Percentiles rank a stretch among this genome's conserved stretches.
phyloP scores from a whole-genome alignment of 1,140 invertebrate genomes.

The Drosophila nigromelanica region DNA sequence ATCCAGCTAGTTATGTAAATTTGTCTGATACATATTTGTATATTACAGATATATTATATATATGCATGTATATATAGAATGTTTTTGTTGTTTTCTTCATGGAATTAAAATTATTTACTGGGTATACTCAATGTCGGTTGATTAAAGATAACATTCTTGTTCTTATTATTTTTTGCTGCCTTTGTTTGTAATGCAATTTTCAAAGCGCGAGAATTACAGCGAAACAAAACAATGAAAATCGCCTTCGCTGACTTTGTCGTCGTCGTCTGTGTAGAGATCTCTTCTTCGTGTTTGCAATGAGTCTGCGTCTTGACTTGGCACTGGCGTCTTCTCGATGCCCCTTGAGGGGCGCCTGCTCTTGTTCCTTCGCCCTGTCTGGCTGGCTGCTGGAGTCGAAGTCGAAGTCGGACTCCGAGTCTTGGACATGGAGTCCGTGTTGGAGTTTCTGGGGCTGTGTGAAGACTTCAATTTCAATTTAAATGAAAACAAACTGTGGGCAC shows the following conservation, averaged over 20 bases:
- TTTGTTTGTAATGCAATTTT: constrained; percentile 82
- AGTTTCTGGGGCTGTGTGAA: constrained; percentile 29
- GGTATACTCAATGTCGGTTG: constrained; percentile 23
- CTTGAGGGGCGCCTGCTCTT: constrained; percentile 28
- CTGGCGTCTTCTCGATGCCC: constrained; percentile 49
- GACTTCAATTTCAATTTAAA: constrained; percentile 82
- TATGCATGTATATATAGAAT: no score
- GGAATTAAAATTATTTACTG: background rate
- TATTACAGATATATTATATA: no score
- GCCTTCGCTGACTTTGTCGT: constrained; percentile 40
- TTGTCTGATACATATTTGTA: no score
- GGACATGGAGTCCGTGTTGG: constrained; percentile 10
- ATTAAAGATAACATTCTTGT: background rate
- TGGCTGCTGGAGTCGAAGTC: constrained; percentile 11
- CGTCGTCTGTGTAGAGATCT: constrained; percentile 12
- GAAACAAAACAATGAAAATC: constrained; percentile 77
- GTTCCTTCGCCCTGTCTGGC: constrained; percentile 1
- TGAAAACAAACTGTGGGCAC: constrained; percentile 80
- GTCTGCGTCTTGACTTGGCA: constrained; percentile 61
- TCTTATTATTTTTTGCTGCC: constrained; percentile 50
- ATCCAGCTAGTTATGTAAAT: no score
- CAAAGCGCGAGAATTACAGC: constrained; percentile 79
- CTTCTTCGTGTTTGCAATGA: constrained; percentile 58
- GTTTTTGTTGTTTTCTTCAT: no score
- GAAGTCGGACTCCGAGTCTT: constrained; percentile 5